Base-by-base conservation (phyloP, 2,888 invertebrate genomes). In the Euproctis similis region DNA sequence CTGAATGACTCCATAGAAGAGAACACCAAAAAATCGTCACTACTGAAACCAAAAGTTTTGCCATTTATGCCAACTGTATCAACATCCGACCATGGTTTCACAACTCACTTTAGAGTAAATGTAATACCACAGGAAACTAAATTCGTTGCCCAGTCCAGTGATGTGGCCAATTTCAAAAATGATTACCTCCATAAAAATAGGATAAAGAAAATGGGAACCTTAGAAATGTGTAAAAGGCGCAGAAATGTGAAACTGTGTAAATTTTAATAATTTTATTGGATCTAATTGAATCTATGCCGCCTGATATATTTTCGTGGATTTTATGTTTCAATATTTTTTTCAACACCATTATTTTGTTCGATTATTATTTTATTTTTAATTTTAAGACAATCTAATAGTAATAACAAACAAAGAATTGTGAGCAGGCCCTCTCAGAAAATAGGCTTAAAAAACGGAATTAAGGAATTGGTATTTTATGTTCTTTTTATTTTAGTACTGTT, bases 21-120 rank as follows among this genome's bases (percentile, higher is more conserved):
- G 14, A 53, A 51, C 31, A 66, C 60, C 31, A 51, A 47, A 22
- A 72, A 66, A 28, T 30, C 31, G 8, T 42, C 45, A 5, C 41
- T 61, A 2, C 70, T 65, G 34, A 66, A 60, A 14, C 74, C 72
- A 2, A 75, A 72, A 58, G 73, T 76, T 18, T 42, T 80, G 24
- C 84, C 82, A 3, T 75, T 73, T 30, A 46, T 68, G 31, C 81
- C 84, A 2, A 76, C 80, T 3, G 76, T 65, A 2, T 55, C 69
- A 11, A 75, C 68, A 3, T 82, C 82, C 4, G 64, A 46, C 21
- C 60, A 49, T 28, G 85, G 85, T 2, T 82, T 67, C 35, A 85
- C 85, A 12, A 75, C 80, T 26, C 65, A 64, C 26, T 85, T 85
- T 40, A 68, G 60, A 61, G 68, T 85, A 2, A 74, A 73, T 30